A percentile compares a stretch with the other conserved stretches of the same genome.
These are phyloP conservation scores for Petroica traversi DNA, from an alignment of 2,113 vertebrate species.

Conservation along the genomic window DNA sequence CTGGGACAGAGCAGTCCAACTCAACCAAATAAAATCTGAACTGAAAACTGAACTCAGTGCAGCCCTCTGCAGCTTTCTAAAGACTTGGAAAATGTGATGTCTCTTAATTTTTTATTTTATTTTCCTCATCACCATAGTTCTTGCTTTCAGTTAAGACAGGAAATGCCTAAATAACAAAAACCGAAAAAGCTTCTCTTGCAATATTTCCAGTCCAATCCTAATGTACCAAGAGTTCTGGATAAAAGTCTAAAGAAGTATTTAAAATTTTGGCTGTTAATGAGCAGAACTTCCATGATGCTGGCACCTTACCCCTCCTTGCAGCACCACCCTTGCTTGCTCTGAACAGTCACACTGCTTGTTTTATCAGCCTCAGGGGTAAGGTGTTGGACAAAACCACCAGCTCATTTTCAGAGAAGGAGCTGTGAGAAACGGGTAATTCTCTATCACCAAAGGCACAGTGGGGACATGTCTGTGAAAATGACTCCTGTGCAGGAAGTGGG, in stretches of 20 bases:
- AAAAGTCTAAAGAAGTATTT: background rate
- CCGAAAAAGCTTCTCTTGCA: background rate
- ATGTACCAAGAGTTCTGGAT: background rate
- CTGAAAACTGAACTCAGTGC: background rate
- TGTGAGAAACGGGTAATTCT: background rate
- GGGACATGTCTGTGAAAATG: background rate
- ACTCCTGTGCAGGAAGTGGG: background rate
- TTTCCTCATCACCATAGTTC: background rate
- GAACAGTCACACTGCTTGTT: background rate
- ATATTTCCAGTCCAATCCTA: background rate
- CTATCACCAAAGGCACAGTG: background rate
- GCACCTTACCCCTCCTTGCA: background rate
- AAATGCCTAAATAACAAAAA: background rate
- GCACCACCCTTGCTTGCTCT: background rate
- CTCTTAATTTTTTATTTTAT: background rate
- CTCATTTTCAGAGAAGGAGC: background rate
- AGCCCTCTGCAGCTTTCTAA: background rate
- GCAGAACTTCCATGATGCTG: background rate
- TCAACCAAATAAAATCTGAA: background rate
- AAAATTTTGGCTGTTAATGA: background rate
- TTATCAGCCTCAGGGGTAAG: rapidly evolving
- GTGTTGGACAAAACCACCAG: background rate
- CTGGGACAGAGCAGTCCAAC: background rate
- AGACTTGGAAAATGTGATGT: background rate
- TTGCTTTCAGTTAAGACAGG: background rate